Base-by-base conservation (phyloP, 2,797 vertebrate species). In the Chromis chromis region DNA sequence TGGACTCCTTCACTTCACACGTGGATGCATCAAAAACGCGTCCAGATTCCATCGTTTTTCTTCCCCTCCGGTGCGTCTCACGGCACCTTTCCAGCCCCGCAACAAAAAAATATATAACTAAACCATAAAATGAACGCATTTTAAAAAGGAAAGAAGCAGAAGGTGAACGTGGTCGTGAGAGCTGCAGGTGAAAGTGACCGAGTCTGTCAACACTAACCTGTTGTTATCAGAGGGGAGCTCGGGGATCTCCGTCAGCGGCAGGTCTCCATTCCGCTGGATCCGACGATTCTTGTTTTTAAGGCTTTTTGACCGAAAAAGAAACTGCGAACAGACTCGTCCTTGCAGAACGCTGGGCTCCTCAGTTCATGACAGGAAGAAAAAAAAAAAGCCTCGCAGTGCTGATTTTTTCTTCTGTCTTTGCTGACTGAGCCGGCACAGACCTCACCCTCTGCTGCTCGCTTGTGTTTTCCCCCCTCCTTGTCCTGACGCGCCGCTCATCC, bases 151-250 rank as follows among this genome's bases (percentile, higher is more conserved):
- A 31, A 31, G 6, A 5, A 31, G 4, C 28, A 31, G 28, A 5
- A 31, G 28, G 33, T 11, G 33, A 11, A 36, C 2, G 33, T 3
- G 33, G 11, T 36, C 33, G 50, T 5, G 14, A 22, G 31, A 16
- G 69, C 33, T 6, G 54, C 49, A 63, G 70, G 77, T 68, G 66
- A 21, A 17, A 44, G 74, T 36, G 53, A 16, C 31, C 19, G 39
- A 56, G 39, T 59, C 42, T 49, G 58, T 40, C 22, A 78, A 70
- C 86, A 89, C 92, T 90, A 89, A 93, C 92, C 92, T 92, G 91
- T 92, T 90, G 89, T 89, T 88, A 21, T 81, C 69, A 33, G 76
- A 48, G 61, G 28, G 82, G 52, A 72, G 83, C 78, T 86, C 70
- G 71, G 83, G 79, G 2, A 40, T 81, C 86, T 86, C 88, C 80